These are phyloP conservation scores for Oedothorax gibbosus DNA, from an alignment of 1,140 invertebrate genomes.

Conservation along the genomic window DNA sequence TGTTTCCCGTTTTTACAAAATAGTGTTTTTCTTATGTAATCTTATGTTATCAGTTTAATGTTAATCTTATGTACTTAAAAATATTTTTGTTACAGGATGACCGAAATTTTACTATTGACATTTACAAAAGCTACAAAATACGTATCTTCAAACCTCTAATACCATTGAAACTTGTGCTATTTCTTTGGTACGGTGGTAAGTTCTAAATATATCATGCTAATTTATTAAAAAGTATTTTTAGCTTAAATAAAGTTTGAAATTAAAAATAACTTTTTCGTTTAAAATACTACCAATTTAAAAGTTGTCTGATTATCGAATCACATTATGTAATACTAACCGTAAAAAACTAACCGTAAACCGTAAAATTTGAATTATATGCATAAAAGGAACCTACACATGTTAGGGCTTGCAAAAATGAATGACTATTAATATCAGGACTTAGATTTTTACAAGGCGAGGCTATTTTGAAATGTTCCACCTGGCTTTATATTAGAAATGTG, in stretches of 20 bases:
- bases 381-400: too few species aligned
- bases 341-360: too few species aligned
- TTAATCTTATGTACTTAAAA: neutral
- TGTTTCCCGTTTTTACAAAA: neutral
- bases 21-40: neutral
- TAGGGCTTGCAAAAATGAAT: too few species aligned
- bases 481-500: too few species aligned
- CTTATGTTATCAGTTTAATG: too few species aligned
- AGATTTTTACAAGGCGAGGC: too few species aligned
- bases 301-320: neutral
- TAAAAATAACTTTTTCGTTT: neutral
- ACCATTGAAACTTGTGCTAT: slow-evolving; percentile 25
- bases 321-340: neutral
- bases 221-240: neutral
- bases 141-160: slow-evolving; percentile 46
- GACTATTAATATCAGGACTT: too few species aligned
- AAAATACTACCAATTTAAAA: neutral
- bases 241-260: neutral
- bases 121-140: slow-evolving; percentile 34
- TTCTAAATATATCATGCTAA: neutral
- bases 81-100: slow-evolving; percentile 14
- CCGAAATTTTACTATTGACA: neutral
- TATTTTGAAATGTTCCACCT: too few species aligned
- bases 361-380: too few species aligned
- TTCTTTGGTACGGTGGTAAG: slow-evolving; percentile 51